Evolutionary conservation across 1,140 invertebrate genomes (phyloP).

Genomic region (Scaptomyza montana): DNA sequence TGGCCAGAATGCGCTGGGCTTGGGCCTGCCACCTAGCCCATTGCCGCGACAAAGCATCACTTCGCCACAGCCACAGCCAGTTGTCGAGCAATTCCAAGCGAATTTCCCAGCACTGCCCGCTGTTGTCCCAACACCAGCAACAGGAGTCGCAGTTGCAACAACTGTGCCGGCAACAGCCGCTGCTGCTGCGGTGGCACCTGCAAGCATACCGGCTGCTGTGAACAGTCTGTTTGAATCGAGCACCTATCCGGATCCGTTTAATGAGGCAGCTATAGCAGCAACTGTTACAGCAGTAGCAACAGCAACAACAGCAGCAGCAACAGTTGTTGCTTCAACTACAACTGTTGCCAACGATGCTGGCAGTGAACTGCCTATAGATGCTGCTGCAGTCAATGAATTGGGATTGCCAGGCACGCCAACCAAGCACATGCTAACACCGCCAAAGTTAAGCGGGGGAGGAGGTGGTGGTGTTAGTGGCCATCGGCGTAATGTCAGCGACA

Average conservation of each 20-base stretch:
- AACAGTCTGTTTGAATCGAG: constrained; percentile 84
- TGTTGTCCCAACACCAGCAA: constrained; percentile 26
- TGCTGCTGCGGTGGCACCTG: constrained; percentile 49
- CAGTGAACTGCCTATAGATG: constrained; percentile 21
- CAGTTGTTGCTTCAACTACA: constrained; percentile 9
- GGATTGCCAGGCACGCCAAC: constrained; percentile 65
- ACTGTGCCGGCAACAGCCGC: constrained; percentile 53
- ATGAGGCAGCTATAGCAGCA: constrained; percentile 76
- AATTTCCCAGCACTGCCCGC: constrained; percentile 82
- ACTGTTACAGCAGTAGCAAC: constrained; percentile 1
- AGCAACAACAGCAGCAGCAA: constrained; percentile 18
- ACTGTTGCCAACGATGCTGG: constrained; percentile 20
- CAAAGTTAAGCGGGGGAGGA: constrained; percentile 40
- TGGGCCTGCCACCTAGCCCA: constrained; percentile 85
- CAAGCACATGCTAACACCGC: constrained; percentile 84
- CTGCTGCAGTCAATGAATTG: constrained; percentile 32
- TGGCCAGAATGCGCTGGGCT: constrained; percentile 83
- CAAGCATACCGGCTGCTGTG: constrained; percentile 29
- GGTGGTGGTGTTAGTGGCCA: constrained; percentile 84
- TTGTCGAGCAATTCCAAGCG: constrained; percentile 82
- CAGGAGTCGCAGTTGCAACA: constrained; percentile 40
- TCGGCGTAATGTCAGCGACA: constrained; percentile 93
- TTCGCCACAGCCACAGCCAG: constrained; percentile 79
- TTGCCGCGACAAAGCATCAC: constrained; percentile 79
- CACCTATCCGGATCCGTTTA: constrained; percentile 86